Evolutionary conservation across 2,113 vertebrate species (phyloP).

Genomic region (Monopterus albus): DNA sequence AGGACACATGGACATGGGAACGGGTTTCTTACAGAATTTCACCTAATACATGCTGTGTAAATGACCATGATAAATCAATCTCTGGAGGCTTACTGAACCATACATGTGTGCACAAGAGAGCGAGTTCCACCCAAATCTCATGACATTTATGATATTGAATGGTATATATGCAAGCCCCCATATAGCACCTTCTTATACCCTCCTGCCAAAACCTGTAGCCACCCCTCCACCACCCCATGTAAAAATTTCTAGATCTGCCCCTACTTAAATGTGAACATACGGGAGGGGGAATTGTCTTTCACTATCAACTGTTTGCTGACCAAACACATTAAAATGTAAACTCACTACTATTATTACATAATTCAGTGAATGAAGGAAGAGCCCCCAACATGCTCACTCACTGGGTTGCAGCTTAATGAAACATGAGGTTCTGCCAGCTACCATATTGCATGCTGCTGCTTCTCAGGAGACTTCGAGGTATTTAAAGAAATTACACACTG

Average conservation of each 20-base stretch:
- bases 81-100: too few species aligned
- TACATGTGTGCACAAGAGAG: too few species aligned
- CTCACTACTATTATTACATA: neutral
- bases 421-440: constrained; percentile 28
- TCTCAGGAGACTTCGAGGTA: constrained; percentile 30
- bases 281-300: neutral
- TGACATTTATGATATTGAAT: too few species aligned
- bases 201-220: too few species aligned
- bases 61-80: too few species aligned
- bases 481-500: constrained; percentile 51
- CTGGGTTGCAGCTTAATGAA: constrained; percentile 14
- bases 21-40: neutral
- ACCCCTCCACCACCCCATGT: too few species aligned
- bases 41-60: neutral
- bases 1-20: too few species aligned
- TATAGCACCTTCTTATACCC: too few species aligned
- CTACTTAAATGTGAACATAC: neutral
- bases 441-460: neutral
- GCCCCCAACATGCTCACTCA: neutral
- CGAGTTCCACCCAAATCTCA: too few species aligned
- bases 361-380: neutral
- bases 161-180: too few species aligned
- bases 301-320: neutral
- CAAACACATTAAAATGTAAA: neutral
- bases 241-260: too few species aligned